Conservation (phyloP, 1,140 invertebrate genomes). For the Gonioctena quinquepunctata region DNA sequence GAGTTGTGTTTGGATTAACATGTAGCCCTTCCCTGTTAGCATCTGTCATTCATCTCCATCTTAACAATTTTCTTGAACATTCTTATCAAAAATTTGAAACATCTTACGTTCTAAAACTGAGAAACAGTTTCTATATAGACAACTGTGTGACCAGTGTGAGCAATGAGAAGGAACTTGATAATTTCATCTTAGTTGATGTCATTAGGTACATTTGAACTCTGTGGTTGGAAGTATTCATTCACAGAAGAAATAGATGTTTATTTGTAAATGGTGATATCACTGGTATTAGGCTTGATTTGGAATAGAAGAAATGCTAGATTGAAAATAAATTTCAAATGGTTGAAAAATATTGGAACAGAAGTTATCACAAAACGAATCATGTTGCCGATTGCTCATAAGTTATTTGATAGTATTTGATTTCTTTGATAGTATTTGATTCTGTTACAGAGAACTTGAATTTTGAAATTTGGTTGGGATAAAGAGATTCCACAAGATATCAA, state of each 20-base stretch:
- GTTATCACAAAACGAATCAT: constrained; percentile 23
- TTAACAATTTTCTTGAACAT: constrained; percentile 1
- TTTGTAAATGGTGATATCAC: no score
- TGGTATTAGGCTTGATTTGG: constrained; percentile 14
- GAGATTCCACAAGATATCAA: no score
- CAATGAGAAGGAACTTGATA: constrained; percentile 14
- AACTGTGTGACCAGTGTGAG: constrained; percentile 38
- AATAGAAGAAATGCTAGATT: neutral
- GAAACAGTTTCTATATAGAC: constrained; percentile 41
- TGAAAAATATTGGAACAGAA: constrained; percentile 22
- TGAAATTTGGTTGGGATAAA: no score
- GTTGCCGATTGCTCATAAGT: no score
- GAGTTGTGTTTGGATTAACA: constrained; percentile 45
- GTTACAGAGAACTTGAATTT: no score
- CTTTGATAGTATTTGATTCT: no score
- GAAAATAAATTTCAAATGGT: constrained; percentile 14
- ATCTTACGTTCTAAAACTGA: constrained; percentile 1
- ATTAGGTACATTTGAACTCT: constrained; percentile 36
- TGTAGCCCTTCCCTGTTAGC: constrained; percentile 34
- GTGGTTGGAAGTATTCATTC: constrained; percentile 34
- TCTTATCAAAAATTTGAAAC: neutral
- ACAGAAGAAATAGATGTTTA: neutral
- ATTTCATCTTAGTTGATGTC: constrained; percentile 34
- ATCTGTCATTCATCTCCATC: constrained; percentile 21
- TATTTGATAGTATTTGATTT: no score